Conservation (phyloP, 2,797 vertebrate genomes). For the Danio jaintianensis region DNA sequence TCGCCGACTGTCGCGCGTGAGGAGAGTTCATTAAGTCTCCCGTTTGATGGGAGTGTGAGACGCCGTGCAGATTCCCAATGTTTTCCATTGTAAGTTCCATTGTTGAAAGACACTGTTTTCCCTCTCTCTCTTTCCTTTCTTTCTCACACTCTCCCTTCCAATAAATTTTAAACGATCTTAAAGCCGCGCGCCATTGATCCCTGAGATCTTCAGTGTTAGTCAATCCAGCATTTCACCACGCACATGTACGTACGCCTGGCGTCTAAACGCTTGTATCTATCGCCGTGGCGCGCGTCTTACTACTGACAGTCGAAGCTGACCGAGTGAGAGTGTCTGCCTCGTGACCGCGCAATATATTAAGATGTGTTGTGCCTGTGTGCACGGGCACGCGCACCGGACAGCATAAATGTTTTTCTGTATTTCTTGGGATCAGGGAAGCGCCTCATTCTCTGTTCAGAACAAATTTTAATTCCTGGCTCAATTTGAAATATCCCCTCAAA, state of each 20-base stretch:
- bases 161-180: slow-evolving; percentile 87
- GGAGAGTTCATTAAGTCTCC: slow-evolving; percentile 91
- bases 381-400: slow-evolving; percentile 63
- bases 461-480: background rate
- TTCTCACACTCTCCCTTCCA: slow-evolving; percentile 76
- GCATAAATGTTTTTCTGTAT: background rate
- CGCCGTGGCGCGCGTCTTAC: slow-evolving; percentile 71
- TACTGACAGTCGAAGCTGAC: slow-evolving; percentile 68
- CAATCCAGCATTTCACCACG: slow-evolving; percentile 82
- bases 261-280: slow-evolving; percentile 71
- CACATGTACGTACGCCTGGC: slow-evolving; percentile 66
- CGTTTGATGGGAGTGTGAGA: slow-evolving; percentile 89
- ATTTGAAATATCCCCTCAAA: background rate
- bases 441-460: background rate
- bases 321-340: slow-evolving; percentile 73
- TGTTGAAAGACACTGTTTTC: slow-evolving; percentile 70
- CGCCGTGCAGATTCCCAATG: slow-evolving; percentile 91
- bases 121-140: slow-evolving; percentile 67
- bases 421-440: background rate
- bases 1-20: slow-evolving; percentile 85
- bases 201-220: slow-evolving; percentile 77
- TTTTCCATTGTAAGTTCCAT: slow-evolving; percentile 98
- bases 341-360: slow-evolving; percentile 74
- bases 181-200: slow-evolving; percentile 86
- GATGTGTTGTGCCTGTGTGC: slow-evolving; percentile 72